Base-by-base conservation (phyloP, 37 sponge, comb jelly and placozoan genomes). In the Ephydatia muelleri region DNA sequence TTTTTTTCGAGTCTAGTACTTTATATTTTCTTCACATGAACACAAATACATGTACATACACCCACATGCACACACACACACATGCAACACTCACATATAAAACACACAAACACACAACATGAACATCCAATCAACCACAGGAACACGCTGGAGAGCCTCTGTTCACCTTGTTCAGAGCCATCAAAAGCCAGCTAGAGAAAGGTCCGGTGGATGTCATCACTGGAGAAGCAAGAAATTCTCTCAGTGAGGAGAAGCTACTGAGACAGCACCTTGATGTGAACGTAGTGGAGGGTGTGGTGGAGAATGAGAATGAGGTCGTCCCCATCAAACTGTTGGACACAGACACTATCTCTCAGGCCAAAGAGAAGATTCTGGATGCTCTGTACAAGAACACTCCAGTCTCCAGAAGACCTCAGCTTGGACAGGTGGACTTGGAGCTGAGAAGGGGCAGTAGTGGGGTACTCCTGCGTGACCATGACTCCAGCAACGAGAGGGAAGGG, bases 301-400 rank as follows among this genome's bases (percentile, higher is more conserved):
- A 88, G 43, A 75, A 86, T n/a, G 98, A 90, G 30, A 73, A 81
- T 27, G 70, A 68, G 11, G 68, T 70, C 28, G 21, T 95, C 5
- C 79, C 91, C 34, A 91, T 99, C 38, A 95, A 92, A 71, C 74
- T 99, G 57, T 76, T 89, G 77, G 97, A 99, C 79, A 90, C 94
- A 89, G 99, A 99, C 88, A 90, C 96, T 28, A 89, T 99, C 79
- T 88, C 88, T 32, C 99, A 99, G 77, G 96, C 96, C 48, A 99
- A 99, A 80, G 94, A 93, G 80, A 99, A 99, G 86, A 79, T 96
- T 22, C 84, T 95, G 29, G 98, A 97, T 78, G 90, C 84, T 33
- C 65, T 91, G 34, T 79, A 88, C 26, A 33, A 49, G 65, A 93
- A 93, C 77, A 79, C 80, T n/a, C 90, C 93, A 28, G 84, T 86